Evolutionary conservation across 37 sponge, comb jelly and placozoan genomes (phyloP).

Genomic region (Petrosia ficiformis): DNA sequence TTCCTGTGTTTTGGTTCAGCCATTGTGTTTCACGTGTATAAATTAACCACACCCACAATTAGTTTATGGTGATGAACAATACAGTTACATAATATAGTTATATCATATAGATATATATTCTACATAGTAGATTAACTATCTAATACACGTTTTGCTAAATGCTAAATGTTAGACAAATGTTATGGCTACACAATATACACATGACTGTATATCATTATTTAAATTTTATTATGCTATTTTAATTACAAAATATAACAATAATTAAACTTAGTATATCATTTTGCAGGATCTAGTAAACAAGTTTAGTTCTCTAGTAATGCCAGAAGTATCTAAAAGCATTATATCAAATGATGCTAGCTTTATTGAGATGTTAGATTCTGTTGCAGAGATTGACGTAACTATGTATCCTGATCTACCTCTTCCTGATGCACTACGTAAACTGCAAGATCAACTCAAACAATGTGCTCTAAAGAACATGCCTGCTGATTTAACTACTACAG

Average conservation of each 20-base stretch:
- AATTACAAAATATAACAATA: not conserved
- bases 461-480: slow-evolving; percentile 39
- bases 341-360: slow-evolving; percentile 60
- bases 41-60: too few relatives aligned
- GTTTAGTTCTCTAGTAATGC: slow-evolving; percentile 44
- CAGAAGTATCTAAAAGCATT: slow-evolving; percentile 50
- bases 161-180: too few relatives aligned
- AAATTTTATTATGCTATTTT: too few relatives aligned
- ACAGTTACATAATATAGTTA: too few relatives aligned
- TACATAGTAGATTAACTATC: too few relatives aligned
- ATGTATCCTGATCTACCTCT: slow-evolving; percentile 44
- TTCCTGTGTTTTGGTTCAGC: too few relatives aligned
- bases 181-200: not conserved
- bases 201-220: not conserved
- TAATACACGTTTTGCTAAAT: too few relatives aligned
- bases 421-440: slow-evolving; percentile 23
- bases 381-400: slow-evolving; percentile 38
- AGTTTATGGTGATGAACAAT: too few relatives aligned
- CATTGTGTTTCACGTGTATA: too few relatives aligned
- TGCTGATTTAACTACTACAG: slow-evolving; percentile 46
- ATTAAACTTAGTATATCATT: not conserved
- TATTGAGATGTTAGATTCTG: slow-evolving; percentile 54
- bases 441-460: slow-evolving; percentile 38
- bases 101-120: too few relatives aligned
- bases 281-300: slow-evolving; percentile 62